Evolutionary conservation across 2,113 vertebrate genomes (phyloP).

Genomic region (Galemys pyrenaicus): DNA sequence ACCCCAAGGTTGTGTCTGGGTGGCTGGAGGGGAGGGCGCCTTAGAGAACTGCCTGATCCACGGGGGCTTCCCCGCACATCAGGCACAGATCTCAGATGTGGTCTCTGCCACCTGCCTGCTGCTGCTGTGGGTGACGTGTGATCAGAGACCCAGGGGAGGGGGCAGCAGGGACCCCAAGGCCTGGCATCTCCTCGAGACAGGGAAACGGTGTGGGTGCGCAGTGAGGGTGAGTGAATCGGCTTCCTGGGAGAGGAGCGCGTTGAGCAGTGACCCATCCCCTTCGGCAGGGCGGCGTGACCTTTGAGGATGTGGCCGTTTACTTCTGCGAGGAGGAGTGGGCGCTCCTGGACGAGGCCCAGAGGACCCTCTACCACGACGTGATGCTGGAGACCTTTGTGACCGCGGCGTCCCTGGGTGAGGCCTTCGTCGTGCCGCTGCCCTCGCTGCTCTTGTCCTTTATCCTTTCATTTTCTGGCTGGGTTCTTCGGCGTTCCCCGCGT

Average conservation of each 20-base stretch:
- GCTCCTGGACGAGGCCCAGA: conserved; percentile 37
- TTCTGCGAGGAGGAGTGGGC: conserved; percentile 53
- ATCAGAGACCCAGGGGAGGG: not conserved
- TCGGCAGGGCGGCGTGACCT: conserved; percentile 2
- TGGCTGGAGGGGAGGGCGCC: not conserved
- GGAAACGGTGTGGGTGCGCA: not conserved
- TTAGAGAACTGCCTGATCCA: too few species aligned
- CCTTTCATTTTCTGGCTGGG: too few species aligned
- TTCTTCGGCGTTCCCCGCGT: too few species aligned
- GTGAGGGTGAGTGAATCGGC: not conserved
- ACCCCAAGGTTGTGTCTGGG: not conserved
- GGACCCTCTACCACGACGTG: not conserved
- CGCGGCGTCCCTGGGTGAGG: not conserved
- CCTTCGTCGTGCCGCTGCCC: not conserved
- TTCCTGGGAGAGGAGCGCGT: not conserved
- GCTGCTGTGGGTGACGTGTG: not conserved
- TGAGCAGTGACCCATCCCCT: not conserved
- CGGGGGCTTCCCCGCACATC: not conserved
- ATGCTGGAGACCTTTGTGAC: conserved; percentile 49
- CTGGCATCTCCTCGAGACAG: not conserved
- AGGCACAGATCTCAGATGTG: not conserved
- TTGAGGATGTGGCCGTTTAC: conserved; percentile 34
- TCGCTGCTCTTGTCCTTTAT: too few species aligned
- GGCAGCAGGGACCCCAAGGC: not conserved
- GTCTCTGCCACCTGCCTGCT: not conserved